phyloP scores from a whole-genome alignment of 2,888 invertebrate species.

The Chrysolina oricalcia region DNA sequence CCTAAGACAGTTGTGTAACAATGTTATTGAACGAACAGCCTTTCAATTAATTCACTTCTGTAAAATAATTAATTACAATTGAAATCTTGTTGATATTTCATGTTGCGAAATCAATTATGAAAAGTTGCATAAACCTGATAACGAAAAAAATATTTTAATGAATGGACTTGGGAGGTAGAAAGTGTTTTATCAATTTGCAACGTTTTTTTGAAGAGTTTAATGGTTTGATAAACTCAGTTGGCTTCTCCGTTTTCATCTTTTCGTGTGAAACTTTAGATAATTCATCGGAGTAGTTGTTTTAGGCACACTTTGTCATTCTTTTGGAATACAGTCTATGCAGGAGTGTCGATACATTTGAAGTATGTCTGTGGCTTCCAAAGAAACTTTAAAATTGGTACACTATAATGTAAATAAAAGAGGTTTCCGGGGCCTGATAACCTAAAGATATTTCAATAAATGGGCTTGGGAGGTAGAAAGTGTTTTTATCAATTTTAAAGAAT shows the following conservation, averaged over 20 bases:
- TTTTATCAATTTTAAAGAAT: neutral
- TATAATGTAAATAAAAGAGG: too few species aligned
- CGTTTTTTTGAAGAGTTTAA: neutral
- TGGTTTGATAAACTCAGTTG: too few species aligned
- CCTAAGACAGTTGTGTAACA: neutral
- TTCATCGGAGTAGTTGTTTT: too few species aligned
- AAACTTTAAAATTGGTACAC: too few species aligned
- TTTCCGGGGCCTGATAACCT: too few species aligned
- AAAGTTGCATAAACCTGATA: neutral
- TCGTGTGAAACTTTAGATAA: too few species aligned
- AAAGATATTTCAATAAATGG: neutral
- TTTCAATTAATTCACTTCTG: constrained; percentile 4
- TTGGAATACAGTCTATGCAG: too few species aligned
- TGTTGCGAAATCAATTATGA: neutral
- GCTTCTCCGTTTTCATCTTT: too few species aligned
- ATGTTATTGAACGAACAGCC: constrained; percentile 2
- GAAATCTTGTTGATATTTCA: neutral
- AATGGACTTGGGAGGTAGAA: neutral
- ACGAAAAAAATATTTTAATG: constrained; percentile 4
- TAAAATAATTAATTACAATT: neutral
- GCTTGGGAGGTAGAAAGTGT: neutral
- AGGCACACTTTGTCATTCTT: too few species aligned
- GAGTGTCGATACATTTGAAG: too few species aligned
- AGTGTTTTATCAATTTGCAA: neutral
- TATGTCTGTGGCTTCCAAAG: too few species aligned